Evolutionary conservation across 1,140 invertebrate species (phyloP), one percentile per base, ranked within the genome.

Genomic region (Parasteatoda tepidariorum): DNA sequence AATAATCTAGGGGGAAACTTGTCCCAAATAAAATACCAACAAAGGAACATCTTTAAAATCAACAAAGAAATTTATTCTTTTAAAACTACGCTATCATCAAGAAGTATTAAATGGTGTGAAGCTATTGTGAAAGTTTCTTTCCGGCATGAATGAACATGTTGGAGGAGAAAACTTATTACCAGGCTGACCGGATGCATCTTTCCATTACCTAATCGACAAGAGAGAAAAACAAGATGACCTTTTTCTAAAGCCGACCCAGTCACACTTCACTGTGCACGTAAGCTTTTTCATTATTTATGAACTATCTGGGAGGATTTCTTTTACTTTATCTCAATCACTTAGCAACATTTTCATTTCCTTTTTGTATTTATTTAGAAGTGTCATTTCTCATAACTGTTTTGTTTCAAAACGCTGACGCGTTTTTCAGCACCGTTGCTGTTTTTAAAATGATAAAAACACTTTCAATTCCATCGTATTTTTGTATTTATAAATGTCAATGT

Each of bases 251-350:
- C 41, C 64, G 62, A 79, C 76, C 76, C 55, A 41, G 62, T 76
- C 74, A 41, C 61, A 26, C 26, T 59, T 34, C 18, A 34, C 22
- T 48, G 61, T 64, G 74, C 74, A 76, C 74, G 74, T 76, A 79
- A 68, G 62, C 76, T 79, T 68, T 68, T 79, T 79, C 76, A 79
- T 79, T 79, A 79, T 79, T 79, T 79, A 79, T 79, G 76, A 79
- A 79, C 62, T 79, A 68, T 79, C 30, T 30, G 31, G 28, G 76
- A 57, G 57, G 64, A 68, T 79, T 64, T 68, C 64, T 57, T 67
- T 55, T 59, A 48, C 62, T 68, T 18, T 68, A 41, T 28, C 34
- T 64, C 76, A 79, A 79, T 79, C 76, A 79, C 76, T 79, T 79
- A 79, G 64, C 76, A 79, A 64, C n/a, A 68, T 38, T 55, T 64